These are phyloP conservation scores for Microdon myrmicae DNA, from an alignment of 2,888 invertebrate species.

Conservation along the genomic window DNA sequence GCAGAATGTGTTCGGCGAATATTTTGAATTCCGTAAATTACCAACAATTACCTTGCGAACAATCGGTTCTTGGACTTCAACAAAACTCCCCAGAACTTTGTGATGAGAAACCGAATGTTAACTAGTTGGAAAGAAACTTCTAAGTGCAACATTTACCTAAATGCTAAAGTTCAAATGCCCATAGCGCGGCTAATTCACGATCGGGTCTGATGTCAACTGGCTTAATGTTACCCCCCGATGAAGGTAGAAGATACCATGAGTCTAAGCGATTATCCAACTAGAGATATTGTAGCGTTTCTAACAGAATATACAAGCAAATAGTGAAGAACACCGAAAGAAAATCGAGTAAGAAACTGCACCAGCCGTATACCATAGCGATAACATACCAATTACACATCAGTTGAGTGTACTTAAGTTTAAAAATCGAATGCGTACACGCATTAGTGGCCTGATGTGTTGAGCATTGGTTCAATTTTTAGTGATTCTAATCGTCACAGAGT, in stretches of 20 bases:
- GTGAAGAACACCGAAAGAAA: too few species aligned
- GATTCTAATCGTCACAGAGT: too few species aligned
- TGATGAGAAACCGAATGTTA: conserved; percentile 62
- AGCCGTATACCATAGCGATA: too few species aligned
- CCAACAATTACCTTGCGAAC: conserved; percentile 57
- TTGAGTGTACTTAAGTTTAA: too few species aligned
- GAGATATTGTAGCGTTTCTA: too few species aligned
- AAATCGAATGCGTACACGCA: too few species aligned
- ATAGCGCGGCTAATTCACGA: conserved; percentile 35
- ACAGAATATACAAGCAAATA: too few species aligned
- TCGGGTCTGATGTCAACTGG: conserved; percentile 50
- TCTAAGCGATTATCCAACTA: conserved; percentile 51
- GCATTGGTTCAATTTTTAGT: too few species aligned
- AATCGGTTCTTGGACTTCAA: conserved; percentile 55
- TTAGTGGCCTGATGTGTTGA: too few species aligned
- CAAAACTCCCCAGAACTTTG: conserved; percentile 61
- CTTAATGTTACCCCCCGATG: conserved; percentile 50
- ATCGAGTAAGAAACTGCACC: too few species aligned
- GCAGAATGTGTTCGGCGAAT: conserved; percentile 57
- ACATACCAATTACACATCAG: too few species aligned
- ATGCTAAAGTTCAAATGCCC: conserved; percentile 35
- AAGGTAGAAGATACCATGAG: conserved; percentile 54
- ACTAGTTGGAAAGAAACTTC: conserved; percentile 62
- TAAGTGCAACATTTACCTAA: conserved; percentile 54
- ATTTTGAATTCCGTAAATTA: conserved; percentile 58